phyloP scores from a whole-genome alignment of 2,888 invertebrate species.

The Trichogramma dendrolimi region DNA sequence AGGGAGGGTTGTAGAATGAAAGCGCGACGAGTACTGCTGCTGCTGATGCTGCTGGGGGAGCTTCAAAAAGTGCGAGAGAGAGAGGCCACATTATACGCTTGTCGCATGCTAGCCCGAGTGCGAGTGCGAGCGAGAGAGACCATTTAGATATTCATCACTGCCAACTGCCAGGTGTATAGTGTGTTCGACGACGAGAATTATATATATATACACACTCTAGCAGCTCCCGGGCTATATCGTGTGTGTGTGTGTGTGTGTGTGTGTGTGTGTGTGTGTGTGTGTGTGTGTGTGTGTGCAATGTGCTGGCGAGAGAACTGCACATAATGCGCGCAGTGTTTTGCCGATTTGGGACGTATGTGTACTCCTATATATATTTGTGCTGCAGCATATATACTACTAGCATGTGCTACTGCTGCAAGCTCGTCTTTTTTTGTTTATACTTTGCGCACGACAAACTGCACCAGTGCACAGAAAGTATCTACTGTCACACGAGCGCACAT shows the following conservation, averaged over 20 bases:
- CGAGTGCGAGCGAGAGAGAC: constrained; percentile 13
- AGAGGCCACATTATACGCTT: constrained; percentile 17
- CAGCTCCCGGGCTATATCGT: not conserved
- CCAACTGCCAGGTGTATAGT: constrained; percentile 32
- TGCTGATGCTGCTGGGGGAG: constrained; percentile 35
- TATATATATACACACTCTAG: not conserved
- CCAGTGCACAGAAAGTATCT: too few relatives aligned
- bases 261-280: not conserved
- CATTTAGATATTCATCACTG: constrained; percentile 41
- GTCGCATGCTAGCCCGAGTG: not conserved
- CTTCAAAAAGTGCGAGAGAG: constrained; percentile 31
- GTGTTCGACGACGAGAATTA: not conserved
- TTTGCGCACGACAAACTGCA: too few relatives aligned
- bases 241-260: not conserved
- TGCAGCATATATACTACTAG: too few relatives aligned
- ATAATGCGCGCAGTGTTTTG: too few relatives aligned
- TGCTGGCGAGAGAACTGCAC: not conserved
- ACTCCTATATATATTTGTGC: too few relatives aligned
- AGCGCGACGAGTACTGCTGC: not conserved
- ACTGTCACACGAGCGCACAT: too few relatives aligned
- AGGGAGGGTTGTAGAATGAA: not conserved
- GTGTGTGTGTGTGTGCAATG: not conserved
- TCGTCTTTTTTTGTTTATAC: too few relatives aligned
- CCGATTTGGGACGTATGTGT: too few relatives aligned
- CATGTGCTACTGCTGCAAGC: too few relatives aligned